phyloP scores from a whole-genome alignment of 2,113 vertebrate species.

The Pleuronectes platessa region DNA sequence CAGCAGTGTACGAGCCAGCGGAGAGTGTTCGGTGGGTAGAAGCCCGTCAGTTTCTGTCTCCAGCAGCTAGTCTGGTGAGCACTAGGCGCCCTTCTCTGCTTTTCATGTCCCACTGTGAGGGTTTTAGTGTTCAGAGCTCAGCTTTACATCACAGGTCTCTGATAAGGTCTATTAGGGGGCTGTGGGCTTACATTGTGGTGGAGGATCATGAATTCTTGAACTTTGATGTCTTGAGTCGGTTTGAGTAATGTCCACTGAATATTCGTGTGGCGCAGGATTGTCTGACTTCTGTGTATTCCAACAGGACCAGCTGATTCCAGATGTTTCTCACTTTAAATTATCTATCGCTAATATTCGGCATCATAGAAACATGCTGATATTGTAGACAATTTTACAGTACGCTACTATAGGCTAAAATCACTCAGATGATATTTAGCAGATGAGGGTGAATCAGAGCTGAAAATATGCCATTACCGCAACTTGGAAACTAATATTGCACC shows the following conservation, averaged over 20 bases:
- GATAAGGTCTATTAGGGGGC: slow-evolving; percentile 65
- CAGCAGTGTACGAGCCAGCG: background rate
- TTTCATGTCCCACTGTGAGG: slow-evolving; percentile 57
- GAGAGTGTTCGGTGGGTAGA: slow-evolving; percentile 2
- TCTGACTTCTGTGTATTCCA: background rate
- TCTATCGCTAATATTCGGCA: no score
- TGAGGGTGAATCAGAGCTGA: background rate
- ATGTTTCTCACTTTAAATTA: background rate
- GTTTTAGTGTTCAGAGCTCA: slow-evolving; percentile 61
- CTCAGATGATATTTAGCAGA: background rate
- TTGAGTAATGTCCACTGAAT: slow-evolving; percentile 2
- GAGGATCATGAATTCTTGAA: slow-evolving; percentile 12
- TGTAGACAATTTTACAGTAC: no score
- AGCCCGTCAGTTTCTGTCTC: slow-evolving; percentile 66
- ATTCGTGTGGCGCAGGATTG: background rate
- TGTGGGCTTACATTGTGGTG: slow-evolving; percentile 6
- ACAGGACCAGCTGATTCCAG: background rate
- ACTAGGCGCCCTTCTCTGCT: slow-evolving; percentile 72
- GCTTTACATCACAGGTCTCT: slow-evolving; percentile 50
- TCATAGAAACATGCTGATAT: no score
- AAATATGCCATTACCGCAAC: background rate
- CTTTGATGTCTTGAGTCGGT: slow-evolving; percentile 19
- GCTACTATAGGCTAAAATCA: background rate
- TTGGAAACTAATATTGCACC: background rate
- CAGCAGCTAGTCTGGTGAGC: slow-evolving; percentile 74